A percentile compares a stretch with the other conserved stretches of the same genome.
Conservation (phyloP, 1,140 invertebrate genomes). For the Sminthurides bifidus region DNA sequence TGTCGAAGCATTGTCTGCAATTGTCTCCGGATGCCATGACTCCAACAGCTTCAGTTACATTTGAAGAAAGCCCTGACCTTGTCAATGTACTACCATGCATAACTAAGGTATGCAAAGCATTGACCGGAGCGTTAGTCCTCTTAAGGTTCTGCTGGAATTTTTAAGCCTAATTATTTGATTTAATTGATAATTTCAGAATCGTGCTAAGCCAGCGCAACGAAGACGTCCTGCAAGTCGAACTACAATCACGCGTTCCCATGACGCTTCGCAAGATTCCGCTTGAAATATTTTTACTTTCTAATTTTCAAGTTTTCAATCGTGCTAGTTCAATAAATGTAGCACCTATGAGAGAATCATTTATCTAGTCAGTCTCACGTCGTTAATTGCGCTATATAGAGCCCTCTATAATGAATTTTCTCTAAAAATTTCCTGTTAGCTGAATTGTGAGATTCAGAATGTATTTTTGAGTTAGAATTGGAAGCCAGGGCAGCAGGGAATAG, state of each 20-base stretch:
- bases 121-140: not conserved
- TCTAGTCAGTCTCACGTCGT: no score
- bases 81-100: not conserved
- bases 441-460: no score
- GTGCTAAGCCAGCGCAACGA: not conserved
- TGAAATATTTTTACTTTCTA: no score
- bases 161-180: not conserved
- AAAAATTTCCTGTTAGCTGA: no score
- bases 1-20: not conserved
- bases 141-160: not conserved
- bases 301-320: no score
- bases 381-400: no score
- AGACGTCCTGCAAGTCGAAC: not conserved
- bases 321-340: no score
- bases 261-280: not conserved
- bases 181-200: not conserved
- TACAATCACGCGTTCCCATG: not conserved
- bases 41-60: not conserved
- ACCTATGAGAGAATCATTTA: no score
- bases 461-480: no score
- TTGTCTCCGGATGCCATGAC: not conserved
- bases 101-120: slow-evolving; percentile 4
- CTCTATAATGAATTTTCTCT: no score
- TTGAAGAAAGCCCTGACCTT: not conserved
- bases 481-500: no score